Evolutionary conservation across 2,888 invertebrate genomes (phyloP).

Genomic region (Nemotelus nigrinus): DNA sequence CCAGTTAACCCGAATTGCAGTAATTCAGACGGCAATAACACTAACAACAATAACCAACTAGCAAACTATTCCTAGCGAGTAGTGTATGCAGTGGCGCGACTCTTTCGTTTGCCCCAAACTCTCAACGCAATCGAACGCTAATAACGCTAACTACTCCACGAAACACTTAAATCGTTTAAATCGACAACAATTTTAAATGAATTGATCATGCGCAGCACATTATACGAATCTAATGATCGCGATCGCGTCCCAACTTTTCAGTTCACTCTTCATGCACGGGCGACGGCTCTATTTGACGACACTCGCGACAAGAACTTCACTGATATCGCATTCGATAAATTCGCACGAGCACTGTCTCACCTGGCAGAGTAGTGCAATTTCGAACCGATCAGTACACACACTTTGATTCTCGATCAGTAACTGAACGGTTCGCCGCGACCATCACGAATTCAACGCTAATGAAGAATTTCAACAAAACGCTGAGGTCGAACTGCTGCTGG

Average conservation of each 20-base stretch:
- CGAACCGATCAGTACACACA: conserved; percentile 36
- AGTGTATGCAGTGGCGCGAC: no score
- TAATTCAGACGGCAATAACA: conserved; percentile 7
- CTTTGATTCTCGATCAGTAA: conserved; percentile 48
- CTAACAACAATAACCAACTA: background rate
- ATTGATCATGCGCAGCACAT: conserved; percentile 36
- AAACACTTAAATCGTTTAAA: background rate
- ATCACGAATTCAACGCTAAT: conserved; percentile 11
- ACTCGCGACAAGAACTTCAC: background rate
- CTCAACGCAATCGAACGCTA: background rate
- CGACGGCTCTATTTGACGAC: background rate
- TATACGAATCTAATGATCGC: background rate
- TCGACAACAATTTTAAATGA: conserved; percentile 24
- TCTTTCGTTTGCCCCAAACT: no score
- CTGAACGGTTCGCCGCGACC: conserved; percentile 25
- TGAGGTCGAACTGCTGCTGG: no score
- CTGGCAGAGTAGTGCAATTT: conserved; percentile 11
- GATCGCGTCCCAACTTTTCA: background rate
- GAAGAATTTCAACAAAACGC: conserved; percentile 14
- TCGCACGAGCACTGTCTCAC: conserved; percentile 20
- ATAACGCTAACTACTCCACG: conserved; percentile 16
- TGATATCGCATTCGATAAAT: background rate
- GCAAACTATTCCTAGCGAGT: background rate
- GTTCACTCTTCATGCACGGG: background rate
- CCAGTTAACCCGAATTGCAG: conserved; percentile 4